Evolutionary conservation across 2,113 vertebrate species (phyloP).

Genomic region (Zapornia atra): DNA sequence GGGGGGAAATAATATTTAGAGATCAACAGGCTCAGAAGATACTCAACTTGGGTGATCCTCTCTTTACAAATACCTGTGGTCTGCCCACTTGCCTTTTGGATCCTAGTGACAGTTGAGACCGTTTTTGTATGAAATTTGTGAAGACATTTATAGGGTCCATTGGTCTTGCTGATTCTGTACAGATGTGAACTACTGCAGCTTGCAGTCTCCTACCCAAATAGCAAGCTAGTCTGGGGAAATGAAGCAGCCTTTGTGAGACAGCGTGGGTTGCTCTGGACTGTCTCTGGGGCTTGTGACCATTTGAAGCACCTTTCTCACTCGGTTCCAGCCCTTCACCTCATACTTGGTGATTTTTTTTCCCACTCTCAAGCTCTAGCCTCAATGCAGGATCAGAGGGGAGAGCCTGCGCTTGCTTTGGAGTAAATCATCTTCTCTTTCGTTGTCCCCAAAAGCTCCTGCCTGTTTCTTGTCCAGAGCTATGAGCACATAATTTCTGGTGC

Average conservation of each 20-base stretch:
- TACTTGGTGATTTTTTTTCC: neutral
- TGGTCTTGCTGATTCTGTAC: neutral
- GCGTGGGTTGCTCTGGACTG: neutral
- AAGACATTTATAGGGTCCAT: neutral
- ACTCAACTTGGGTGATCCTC: neutral
- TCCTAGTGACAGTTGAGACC: neutral
- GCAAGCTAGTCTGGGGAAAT: neutral
- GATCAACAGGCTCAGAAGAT: neutral
- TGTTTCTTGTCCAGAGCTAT: neutral
- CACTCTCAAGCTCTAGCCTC: neutral
- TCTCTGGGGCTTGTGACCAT: neutral
- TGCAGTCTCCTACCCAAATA: neutral
- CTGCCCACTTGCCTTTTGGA: neutral
- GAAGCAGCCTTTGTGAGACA: neutral
- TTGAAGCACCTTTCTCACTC: neutral
- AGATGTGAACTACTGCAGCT: neutral
- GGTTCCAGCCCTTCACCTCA: neutral
- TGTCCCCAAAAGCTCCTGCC: neutral
- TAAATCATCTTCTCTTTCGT: neutral
- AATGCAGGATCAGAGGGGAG: neutral
- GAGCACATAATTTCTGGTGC: neutral
- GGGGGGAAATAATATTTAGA: neutral
- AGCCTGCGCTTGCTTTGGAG: slow-evolving; percentile 12
- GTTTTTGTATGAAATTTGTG: neutral
- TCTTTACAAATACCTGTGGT: neutral